Evolutionary conservation across 2,888 invertebrate genomes (phyloP), one percentile per base, ranked within the genome.

Genomic region (Mesochorus sp.): DNA sequence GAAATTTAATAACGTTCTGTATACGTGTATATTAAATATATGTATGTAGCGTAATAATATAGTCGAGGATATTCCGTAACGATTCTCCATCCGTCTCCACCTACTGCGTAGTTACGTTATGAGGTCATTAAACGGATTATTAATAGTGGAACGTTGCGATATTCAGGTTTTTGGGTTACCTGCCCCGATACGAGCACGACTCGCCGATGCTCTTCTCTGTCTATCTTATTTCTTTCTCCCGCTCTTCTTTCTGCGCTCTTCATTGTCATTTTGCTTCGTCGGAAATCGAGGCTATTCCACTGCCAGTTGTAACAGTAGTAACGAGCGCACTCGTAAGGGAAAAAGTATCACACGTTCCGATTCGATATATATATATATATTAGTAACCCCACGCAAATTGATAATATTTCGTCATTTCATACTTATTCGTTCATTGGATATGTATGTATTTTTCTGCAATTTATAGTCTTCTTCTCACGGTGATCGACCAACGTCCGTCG

Each of bases 101-200:
- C 44, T 53, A 61, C 51, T 31, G 51, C 42, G 53, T 68, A 21
- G 61, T 67, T 67, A 70, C 64, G 76, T 61, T 77, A 61, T 72
- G 70, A 75, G 75, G 75, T 70, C 79, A 70, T 75, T 79, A 79
- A 79, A 79, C 79, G 75, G 70, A 79, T 79, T 79, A 79, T 79
- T 79, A 75, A 79, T 79, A 75, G 79, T 79, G 70, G 61, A 75
- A 75, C 71, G 64, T 79, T 75, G 79, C 74, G 71, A 75, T 79
- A 79, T 70, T 74, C 59, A 64, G 68, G 79, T 75, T 75, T 79
- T 79, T 75, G 71, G 79, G 79, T 79, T 79, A 79, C 49, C 72
- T 51, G 76, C 57, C 21, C 21, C 76, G 73, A 74, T 67, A 67
- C 67, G 61, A 59, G 67, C 42, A 37, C n/a, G 39, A 51, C 31